Evolutionary conservation across 30 jellyfish, hydroid and myxozoan genomes (phyloP).

Genomic region (Hydra vulgaris): DNA sequence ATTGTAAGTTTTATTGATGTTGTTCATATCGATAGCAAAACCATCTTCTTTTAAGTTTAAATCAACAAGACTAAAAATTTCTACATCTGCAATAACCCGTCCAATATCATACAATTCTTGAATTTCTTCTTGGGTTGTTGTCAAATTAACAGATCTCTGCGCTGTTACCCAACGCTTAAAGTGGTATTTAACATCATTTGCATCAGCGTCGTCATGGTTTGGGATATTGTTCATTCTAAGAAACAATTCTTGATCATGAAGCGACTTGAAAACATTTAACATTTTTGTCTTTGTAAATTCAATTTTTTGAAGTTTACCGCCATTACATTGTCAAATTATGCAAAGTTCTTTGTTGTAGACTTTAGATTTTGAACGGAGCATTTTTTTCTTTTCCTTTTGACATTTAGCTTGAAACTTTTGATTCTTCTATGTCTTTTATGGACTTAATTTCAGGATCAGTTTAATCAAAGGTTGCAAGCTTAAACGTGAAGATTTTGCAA

Average conservation of each 20-base stretch:
- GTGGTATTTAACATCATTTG: constrained; percentile 13
- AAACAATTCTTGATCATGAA: neutral
- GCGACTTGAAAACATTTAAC: neutral
- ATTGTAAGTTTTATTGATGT: no score
- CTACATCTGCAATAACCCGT: constrained; percentile 14
- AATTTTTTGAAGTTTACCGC: neutral
- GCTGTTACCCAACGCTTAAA: constrained; percentile 13
- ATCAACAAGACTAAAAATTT: no score
- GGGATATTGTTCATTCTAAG: constrained; percentile 18
- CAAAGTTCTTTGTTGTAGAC: no score
- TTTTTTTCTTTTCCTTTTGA: neutral
- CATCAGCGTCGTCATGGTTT: constrained; percentile 6
- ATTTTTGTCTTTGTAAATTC: neutral
- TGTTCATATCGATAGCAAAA: no score
- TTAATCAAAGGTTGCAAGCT: no score
- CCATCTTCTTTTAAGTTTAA: no score
- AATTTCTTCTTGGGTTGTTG: neutral
- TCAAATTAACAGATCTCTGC: neutral
- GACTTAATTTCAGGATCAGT: no score
- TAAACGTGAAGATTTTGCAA: no score
- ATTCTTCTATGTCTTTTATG: no score
- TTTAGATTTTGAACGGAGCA: neutral
- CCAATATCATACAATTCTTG: neutral
- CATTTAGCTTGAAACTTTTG: no score
- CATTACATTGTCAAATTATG: neutral